Percentiles rank a stretch among this genome's conserved stretches.
phyloP scores from a whole-genome alignment of 2,113 vertebrate genomes.

The Anser brachyrhynchus region DNA sequence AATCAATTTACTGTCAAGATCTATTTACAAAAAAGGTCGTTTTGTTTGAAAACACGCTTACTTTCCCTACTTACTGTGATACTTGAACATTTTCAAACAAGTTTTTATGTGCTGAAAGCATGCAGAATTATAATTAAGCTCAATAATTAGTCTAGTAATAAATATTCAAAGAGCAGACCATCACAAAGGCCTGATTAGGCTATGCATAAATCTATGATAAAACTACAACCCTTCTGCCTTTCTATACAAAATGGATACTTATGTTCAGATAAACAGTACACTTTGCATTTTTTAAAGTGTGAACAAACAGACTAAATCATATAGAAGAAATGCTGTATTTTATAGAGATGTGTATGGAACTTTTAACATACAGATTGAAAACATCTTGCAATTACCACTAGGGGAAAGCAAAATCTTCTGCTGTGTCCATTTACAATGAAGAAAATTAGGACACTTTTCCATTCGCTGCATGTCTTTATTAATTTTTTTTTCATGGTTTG shows the following conservation, averaged over 20 bases:
- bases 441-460: neutral
- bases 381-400: neutral
- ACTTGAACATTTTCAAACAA: slow-evolving; percentile 36
- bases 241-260: neutral
- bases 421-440: neutral
- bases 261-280: slow-evolving; percentile 26
- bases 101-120: slow-evolving; percentile 43
- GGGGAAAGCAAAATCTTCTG: neutral
- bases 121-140: slow-evolving; percentile 64
- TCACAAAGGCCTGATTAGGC: slow-evolving; percentile 36
- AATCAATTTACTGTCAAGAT: slow-evolving; percentile 22
- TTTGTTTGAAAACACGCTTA: slow-evolving; percentile 33
- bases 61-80: neutral
- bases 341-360: neutral
- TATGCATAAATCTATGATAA: slow-evolving; percentile 26
- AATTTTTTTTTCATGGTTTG: neutral
- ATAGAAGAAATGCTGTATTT: neutral
- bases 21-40: slow-evolving; percentile 29
- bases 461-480: neutral
- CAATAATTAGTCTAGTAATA: slow-evolving; percentile 67
- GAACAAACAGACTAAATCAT: slow-evolving; percentile 15
- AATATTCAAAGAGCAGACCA: slow-evolving; percentile 60
- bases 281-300: slow-evolving; percentile 25
- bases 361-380: neutral
- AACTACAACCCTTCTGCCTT: neutral